Conservation (phyloP, 2,888 invertebrate genomes). For the Augiades crinisus region DNA sequence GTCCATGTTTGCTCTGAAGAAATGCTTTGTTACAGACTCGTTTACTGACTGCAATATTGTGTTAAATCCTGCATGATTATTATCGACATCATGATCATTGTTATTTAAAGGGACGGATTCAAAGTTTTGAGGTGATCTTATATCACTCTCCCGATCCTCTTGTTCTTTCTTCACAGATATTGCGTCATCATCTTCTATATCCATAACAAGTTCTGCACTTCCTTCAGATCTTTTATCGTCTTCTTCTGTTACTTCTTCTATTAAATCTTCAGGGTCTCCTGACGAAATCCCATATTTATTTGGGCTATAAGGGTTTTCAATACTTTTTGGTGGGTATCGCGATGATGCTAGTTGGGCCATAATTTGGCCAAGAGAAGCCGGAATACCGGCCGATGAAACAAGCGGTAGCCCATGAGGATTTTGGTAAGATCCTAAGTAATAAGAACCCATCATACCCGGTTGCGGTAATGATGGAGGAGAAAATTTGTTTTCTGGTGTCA, state of each 20-base stretch:
- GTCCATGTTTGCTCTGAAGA: conserved; percentile 85
- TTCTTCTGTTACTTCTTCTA: conserved; percentile 83
- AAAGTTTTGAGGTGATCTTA: conserved; percentile 47
- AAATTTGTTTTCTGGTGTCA: conserved; percentile 69
- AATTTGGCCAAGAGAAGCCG: conserved; percentile 83
- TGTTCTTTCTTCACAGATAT: conserved; percentile 70
- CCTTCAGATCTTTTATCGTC: conserved; percentile 75
- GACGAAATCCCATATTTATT: conserved; percentile 50
- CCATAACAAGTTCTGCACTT: conserved; percentile 85
- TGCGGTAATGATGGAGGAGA: conserved; percentile 75
- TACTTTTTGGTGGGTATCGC: conserved; percentile 73
- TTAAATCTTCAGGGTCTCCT: conserved; percentile 81
- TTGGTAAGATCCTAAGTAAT: conserved; percentile 76
- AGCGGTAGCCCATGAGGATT: conserved; percentile 81
- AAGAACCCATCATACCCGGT: conserved; percentile 59
- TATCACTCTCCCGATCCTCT: conserved; percentile 53
- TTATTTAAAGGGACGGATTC: conserved; percentile 61
- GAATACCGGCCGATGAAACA: conserved; percentile 71
- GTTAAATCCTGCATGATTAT: conserved; percentile 84
- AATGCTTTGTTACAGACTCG: conserved; percentile 87
- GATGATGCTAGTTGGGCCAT: conserved; percentile 83
- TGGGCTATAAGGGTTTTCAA: conserved; percentile 54
- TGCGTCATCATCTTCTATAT: conserved; percentile 82
- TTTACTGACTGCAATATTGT: conserved; percentile 88
- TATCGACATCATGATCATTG: conserved; percentile 54